Evolutionary conservation across 2,888 invertebrate genomes (phyloP).

Genomic region (Trachelus iudaicus): DNA sequence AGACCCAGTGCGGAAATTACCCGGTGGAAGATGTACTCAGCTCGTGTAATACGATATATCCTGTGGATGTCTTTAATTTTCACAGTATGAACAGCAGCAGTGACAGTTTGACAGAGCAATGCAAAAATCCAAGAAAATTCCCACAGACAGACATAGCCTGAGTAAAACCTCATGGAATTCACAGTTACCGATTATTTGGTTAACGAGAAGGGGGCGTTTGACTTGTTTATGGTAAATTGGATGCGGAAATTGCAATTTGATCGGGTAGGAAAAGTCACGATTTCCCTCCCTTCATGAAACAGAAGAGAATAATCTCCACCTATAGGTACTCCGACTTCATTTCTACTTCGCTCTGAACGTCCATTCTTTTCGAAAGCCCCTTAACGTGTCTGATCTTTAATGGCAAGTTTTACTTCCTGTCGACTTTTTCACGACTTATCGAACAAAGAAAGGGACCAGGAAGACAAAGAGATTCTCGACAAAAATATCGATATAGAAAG

Average conservation of each 20-base stretch:
- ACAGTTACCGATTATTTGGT: slow-evolving; percentile 12
- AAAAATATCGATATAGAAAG: neutral
- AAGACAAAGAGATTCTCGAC: neutral
- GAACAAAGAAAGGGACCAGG: neutral
- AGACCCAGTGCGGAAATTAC: neutral
- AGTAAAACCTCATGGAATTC: neutral
- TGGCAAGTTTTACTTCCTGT: neutral
- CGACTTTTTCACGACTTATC: neutral
- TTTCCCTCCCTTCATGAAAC: neutral
- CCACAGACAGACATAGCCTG: neutral
- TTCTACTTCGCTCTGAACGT: neutral
- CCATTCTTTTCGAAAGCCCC: neutral
- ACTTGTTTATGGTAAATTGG: slow-evolving; percentile 65
- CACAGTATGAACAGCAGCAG: neutral
- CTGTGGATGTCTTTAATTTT: neutral
- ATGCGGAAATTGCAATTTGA: slow-evolving; percentile 61
- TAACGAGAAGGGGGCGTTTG: slow-evolving; percentile 44
- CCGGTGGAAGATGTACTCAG: neutral
- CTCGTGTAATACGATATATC: neutral
- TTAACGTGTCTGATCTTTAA: neutral
- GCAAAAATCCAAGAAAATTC: neutral
- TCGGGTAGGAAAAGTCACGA: slow-evolving; percentile 7
- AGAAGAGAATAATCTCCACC: neutral
- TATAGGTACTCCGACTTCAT: neutral
- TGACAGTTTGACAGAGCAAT: neutral